Conservation (phyloP, 92 coral and sea anemone genomes). For the Paramuricea clavata region DNA sequence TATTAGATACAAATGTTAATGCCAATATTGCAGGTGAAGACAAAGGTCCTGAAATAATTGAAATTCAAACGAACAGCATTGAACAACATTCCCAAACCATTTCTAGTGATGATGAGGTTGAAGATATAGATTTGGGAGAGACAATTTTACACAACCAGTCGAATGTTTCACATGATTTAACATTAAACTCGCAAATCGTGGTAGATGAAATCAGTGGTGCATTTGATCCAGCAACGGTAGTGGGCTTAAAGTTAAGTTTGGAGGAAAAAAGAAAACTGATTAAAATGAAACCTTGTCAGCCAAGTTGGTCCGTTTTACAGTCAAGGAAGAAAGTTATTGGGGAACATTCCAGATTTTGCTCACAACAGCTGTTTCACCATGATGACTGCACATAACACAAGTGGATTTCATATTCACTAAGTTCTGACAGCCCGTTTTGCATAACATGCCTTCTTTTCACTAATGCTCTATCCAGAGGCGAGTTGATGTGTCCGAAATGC, state of each 20-base stretch:
- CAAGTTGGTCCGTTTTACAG: neutral
- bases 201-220: neutral
- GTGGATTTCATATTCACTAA: conserved; percentile 35
- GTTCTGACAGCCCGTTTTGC: conserved; percentile 18
- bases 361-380: conserved; percentile 3
- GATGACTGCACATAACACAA: conserved; percentile 8
- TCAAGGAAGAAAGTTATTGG: neutral
- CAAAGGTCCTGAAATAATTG: neutral
- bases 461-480: conserved; percentile 18
- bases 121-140: neutral
- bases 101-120: neutral
- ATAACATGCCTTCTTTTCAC: conserved; percentile 28
- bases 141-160: neutral
- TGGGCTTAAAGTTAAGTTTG: neutral
- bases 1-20: neutral
- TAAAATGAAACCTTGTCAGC: neutral
- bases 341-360: conserved; percentile 27
- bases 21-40: conserved; percentile 1
- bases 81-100: neutral
- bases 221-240: conserved; percentile 1
- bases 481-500: conserved; percentile 8
- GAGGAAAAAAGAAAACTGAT: neutral
- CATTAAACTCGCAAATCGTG: neutral
- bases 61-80: neutral
- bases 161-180: neutral